These are phyloP conservation scores for Chalcosyrphus nemorum DNA, from an alignment of 2,888 invertebrate genomes.

Conservation along the genomic window DNA sequence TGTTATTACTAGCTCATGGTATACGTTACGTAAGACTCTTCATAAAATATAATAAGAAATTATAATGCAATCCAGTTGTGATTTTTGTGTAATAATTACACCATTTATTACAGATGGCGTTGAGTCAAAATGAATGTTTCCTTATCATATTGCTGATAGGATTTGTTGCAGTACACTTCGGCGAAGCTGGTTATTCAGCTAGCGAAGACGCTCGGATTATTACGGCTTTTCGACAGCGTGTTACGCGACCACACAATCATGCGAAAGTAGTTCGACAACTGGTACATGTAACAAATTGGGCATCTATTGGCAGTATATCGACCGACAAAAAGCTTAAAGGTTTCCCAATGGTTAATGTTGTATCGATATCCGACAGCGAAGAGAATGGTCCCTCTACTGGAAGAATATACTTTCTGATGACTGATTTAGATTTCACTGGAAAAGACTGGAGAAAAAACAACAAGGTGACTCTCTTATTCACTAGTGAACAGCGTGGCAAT, in stretches of 20 bases:
- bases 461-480: constrained; percentile 79
- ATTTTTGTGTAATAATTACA: neutral
- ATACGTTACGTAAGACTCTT: too few species aligned
- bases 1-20: too few species aligned
- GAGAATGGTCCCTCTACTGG: constrained; percentile 78
- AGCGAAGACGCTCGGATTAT: constrained; percentile 76
- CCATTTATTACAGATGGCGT: constrained; percentile 28
- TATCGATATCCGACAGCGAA: constrained; percentile 80
- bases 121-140: neutral
- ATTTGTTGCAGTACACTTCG: neutral
- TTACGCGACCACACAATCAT: constrained; percentile 76
- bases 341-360: constrained; percentile 81
- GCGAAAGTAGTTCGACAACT: constrained; percentile 79
- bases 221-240: constrained; percentile 74
- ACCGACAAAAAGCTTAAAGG: constrained; percentile 76
- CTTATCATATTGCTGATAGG: constrained; percentile 31
- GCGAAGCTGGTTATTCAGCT: constrained; percentile 76
- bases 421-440: constrained; percentile 81
- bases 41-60: too few species aligned
- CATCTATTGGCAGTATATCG: constrained; percentile 80
- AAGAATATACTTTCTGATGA: constrained; percentile 79
- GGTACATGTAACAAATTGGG: constrained; percentile 80
- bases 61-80: too few species aligned
- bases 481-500: constrained; percentile 79
- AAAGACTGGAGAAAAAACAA: constrained; percentile 79